A percentile compares a stretch with the other conserved stretches of the same genome.
phyloP scores from a whole-genome alignment of 1,140 invertebrate genomes.

The Zelostemma sp. region DNA sequence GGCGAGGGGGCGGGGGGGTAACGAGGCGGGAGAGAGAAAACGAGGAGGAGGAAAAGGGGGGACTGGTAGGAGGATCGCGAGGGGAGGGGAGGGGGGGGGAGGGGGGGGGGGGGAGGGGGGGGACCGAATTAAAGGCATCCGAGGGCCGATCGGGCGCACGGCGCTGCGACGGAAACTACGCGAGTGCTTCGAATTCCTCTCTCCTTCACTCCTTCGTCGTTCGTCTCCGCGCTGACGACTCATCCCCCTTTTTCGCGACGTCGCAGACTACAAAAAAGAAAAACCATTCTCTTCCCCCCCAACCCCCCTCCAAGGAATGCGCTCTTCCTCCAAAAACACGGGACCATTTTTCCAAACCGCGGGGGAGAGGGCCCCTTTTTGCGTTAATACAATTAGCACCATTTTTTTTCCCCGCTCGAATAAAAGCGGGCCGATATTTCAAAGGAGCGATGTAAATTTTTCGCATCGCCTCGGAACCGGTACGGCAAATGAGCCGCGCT shows the following conservation, averaged over 20 bases:
- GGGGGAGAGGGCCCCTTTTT: background rate
- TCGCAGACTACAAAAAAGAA: background rate
- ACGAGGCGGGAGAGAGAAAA: too few relatives aligned
- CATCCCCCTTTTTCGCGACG: background rate
- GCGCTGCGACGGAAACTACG: slow-evolving; percentile 42
- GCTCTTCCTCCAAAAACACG: background rate
- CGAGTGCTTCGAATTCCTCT: slow-evolving; percentile 48
- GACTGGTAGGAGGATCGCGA: slow-evolving; percentile 1
- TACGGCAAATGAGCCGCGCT: background rate
- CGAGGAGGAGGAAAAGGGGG: too few relatives aligned
- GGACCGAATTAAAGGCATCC: slow-evolving; percentile 23
- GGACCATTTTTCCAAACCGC: background rate
- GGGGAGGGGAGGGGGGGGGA: background rate
- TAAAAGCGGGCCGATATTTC: background rate
- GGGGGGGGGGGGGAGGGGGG: background rate
- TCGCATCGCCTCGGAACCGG: background rate
- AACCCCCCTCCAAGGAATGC: too few relatives aligned
- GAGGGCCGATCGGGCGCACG: slow-evolving; percentile 27
- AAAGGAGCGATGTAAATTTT: too few relatives aligned
- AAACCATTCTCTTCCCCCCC: too few relatives aligned
- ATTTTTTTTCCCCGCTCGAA: background rate
- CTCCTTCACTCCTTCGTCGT: slow-evolving; percentile 8
- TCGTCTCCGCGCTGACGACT: background rate
- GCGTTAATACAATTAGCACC: background rate
- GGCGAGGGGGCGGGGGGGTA: too few relatives aligned